Evolutionary conservation across 2,797 vertebrate species (phyloP), one percentile per base, ranked within the genome.

Genomic region (Rhinophrynus dorsalis): DNA sequence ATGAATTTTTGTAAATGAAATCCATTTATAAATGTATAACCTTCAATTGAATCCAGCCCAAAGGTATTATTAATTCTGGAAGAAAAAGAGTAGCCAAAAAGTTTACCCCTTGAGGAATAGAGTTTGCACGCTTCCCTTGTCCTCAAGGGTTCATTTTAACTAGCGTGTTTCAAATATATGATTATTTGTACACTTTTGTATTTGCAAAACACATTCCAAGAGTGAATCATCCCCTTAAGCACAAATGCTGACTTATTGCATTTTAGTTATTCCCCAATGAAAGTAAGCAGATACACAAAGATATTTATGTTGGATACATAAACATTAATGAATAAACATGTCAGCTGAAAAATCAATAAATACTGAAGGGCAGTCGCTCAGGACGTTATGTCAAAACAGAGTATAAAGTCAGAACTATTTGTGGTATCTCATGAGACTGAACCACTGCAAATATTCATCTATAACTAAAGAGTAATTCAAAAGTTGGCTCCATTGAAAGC

Each of bases 261-360:
- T 21, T 56, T 45, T 67, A 32, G 20, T 45, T 57, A 51, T 21
- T 40, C 64, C 40, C 4, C n/a, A 24, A 59, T 30, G 40, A 33
- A 33, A 32, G n/a, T 38, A 68, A 68, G 45, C 9, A 57, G 35
- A 9, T 12, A 44, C 3, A 56, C 15, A 47, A 40, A 52, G 24
- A 38, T 57, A 38, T 71, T 71, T 71, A 63, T 61, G 61, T 33
- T 24, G 38, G 5, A 35, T 50, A 52, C 59, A 64, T 15, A 29
- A 15, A 47, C 47, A 62, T 37, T 33, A 61, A 68, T 24, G 58
- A 32, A 62, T 70, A 64, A 71, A 48, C 24, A 55, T 44, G 50
- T 55, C 50, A 70, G 20, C 11, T 3, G 23, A 5, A 1, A n/a
- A 32, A 27, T 15, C 33, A 32, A 45, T 55, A 47, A 47, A 55